Conservation (phyloP, 2,113 vertebrate species). For the Noturus placidus region DNA sequence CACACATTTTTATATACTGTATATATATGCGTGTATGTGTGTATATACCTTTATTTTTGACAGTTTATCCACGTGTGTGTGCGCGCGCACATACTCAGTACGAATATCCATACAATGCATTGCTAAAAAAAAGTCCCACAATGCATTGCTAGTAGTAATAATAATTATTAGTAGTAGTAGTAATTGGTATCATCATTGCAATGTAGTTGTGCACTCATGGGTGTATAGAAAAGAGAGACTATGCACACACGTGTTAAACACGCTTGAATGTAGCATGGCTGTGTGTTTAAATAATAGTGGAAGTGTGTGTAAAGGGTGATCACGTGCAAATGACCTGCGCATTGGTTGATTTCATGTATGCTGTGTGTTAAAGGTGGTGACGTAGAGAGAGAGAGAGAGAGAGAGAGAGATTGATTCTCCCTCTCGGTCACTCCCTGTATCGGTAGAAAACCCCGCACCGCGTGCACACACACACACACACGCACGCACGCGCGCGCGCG, state of each 20-base stretch:
- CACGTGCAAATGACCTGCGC: conserved; percentile 14
- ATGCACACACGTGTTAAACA: not conserved
- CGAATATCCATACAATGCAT: too few relatives aligned
- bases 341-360: not conserved
- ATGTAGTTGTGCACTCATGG: not conserved
- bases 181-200: not conserved
- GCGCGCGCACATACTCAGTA: too few relatives aligned
- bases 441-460: conserved; percentile 9
- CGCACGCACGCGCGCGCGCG: conserved; percentile 32
- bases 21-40: too few relatives aligned
- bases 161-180: too few relatives aligned
- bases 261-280: not conserved
- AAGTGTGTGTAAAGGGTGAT: not conserved
- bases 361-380: conserved; percentile 52
- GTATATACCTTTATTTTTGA: too few relatives aligned
- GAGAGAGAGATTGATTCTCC: not conserved
- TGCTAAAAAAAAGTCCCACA: too few relatives aligned
- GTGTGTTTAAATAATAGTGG: not conserved
- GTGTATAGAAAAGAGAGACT: too few relatives aligned
- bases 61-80: too few relatives aligned
- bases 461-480: conserved; percentile 9
- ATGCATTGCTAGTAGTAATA: too few relatives aligned
- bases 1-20: too few relatives aligned
- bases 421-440: conserved; percentile 7
- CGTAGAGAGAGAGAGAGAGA: conserved; percentile 49